These are phyloP conservation scores for Panorpa germanica DNA, from an alignment of 2,888 invertebrate species.

Conservation along the genomic window DNA sequence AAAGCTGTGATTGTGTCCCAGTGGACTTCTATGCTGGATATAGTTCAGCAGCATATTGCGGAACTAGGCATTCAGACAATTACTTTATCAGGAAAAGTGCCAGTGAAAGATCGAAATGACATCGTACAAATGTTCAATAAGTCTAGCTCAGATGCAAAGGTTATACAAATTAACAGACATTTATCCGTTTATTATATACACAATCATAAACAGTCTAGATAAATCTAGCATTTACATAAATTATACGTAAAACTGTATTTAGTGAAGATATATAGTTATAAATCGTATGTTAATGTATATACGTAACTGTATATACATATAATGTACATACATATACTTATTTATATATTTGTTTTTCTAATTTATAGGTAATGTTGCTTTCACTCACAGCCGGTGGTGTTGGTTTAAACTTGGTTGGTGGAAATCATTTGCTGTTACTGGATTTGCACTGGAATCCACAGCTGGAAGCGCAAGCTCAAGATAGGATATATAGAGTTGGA, in stretches of 20 bases:
- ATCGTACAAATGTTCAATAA: conserved; percentile 56
- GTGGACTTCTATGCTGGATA: conserved; percentile 67
- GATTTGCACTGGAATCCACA: conserved; percentile 98
- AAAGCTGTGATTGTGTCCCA: conserved; percentile 82
- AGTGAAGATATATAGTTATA: too few relatives aligned
- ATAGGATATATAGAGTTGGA: conserved; percentile 82
- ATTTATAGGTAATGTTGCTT: conserved; percentile 47
- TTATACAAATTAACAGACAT: conserved; percentile 16
- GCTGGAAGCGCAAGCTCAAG: conserved; percentile 85
- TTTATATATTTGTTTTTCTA: too few relatives aligned
- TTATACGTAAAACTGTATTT: too few relatives aligned
- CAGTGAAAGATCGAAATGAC: conserved; percentile 48
- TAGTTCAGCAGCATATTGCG: conserved; percentile 47
- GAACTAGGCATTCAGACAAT: conserved; percentile 31
- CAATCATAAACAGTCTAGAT: too few relatives aligned
- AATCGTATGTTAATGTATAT: too few relatives aligned
- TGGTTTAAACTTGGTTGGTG: conserved; percentile 83
- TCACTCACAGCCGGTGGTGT: conserved; percentile 90
- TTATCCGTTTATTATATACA: too few relatives aligned
- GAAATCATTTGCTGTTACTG: conserved; percentile 73
- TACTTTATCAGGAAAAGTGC: conserved; percentile 56
- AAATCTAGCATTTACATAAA: too few relatives aligned
- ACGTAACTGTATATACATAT: not conserved
- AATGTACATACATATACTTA: too few relatives aligned
- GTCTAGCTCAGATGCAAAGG: conserved; percentile 32